Base-by-base conservation (phyloP, 2,888 invertebrate species). In the Hetaerina titia region DNA sequence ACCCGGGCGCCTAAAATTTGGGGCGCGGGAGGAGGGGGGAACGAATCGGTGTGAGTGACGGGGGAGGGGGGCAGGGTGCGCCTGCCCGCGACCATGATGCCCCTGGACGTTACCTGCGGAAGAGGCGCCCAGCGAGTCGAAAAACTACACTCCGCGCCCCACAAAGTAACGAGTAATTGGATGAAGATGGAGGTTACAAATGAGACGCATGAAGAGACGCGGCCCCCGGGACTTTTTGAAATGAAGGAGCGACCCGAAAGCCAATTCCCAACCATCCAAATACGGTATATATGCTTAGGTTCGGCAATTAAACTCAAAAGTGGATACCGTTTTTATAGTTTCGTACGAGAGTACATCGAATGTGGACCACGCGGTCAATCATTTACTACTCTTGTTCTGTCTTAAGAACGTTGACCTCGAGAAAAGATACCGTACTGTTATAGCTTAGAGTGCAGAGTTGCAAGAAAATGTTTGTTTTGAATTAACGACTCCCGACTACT, bases 101-200 rank as follows among this genome's bases (percentile, higher is more conserved):
- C 17, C 60, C 60, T 11, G 11, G 11, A 60, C 11, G 17, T 1
- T 15, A 5, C 11, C 4, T 13, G 31, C 2, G 31, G 15, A 69
- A 19, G 13, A 81, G 31, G 13, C 69, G 22, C 69, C n/a, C 69
- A 69, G 69, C 69, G 22, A 69, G 69, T 69, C 69, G 25, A 74
- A 74, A 74, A 74, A 74, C n/a, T 25, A 31, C 81, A 25, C 31
- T 81, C 13, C 11, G 13, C 31, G 81, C 25, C 81, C 81, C 31
- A 19, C 25, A 81, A 81, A 81, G 13, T 15, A 19, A 81, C 25
- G 81, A 69, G 69, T 81, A 81, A 81, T 81, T 81, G 81, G 81
- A 81, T 81, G 81, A 81, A 81, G 81, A 81, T 81, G 31, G 81
- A 31, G 81, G 81, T 81, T 81, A 81, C 31, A 81, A 81, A 81